These are phyloP conservation scores for Elachura formosa DNA, from an alignment of 2,113 vertebrate genomes.

Conservation along the genomic window DNA sequence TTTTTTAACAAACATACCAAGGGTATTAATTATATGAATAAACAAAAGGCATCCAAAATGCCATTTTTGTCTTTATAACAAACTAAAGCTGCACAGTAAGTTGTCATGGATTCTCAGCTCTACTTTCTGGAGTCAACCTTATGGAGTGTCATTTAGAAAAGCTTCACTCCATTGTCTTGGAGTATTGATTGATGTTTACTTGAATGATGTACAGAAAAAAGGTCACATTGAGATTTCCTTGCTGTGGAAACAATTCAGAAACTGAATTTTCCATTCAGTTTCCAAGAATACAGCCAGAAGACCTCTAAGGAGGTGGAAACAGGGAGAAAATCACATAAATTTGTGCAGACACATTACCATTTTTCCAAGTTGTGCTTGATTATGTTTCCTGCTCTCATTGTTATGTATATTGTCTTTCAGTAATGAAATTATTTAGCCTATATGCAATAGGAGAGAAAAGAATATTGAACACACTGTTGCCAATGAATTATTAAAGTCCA, in stretches of 20 bases:
- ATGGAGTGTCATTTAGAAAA: not conserved
- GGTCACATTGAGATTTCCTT: not conserved
- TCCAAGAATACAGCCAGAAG: not conserved
- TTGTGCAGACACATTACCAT: not conserved
- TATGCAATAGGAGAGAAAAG: not conserved
- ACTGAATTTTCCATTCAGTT: not conserved
- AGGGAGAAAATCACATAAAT: not conserved
- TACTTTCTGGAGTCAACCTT: not conserved
- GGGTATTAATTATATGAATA: not conserved
- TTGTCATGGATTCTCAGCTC: not conserved
- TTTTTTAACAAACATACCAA: not conserved
- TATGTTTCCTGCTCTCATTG: not conserved
- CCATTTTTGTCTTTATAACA: not conserved
- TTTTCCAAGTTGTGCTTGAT: not conserved
- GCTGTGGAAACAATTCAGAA: not conserved
- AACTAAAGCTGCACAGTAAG: not conserved
- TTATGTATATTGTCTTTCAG: not conserved
- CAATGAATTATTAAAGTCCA: not conserved
- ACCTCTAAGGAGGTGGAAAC: not conserved
- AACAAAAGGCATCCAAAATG: not conserved
- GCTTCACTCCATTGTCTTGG: not conserved
- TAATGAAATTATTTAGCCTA: not conserved
- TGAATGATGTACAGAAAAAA: not conserved
- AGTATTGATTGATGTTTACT: not conserved
- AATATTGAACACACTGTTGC: not conserved